Evolutionary conservation across 2,797 vertebrate genomes (phyloP), one percentile per base, ranked within the genome.

Genomic region (Crocidura indochinensis): DNA sequence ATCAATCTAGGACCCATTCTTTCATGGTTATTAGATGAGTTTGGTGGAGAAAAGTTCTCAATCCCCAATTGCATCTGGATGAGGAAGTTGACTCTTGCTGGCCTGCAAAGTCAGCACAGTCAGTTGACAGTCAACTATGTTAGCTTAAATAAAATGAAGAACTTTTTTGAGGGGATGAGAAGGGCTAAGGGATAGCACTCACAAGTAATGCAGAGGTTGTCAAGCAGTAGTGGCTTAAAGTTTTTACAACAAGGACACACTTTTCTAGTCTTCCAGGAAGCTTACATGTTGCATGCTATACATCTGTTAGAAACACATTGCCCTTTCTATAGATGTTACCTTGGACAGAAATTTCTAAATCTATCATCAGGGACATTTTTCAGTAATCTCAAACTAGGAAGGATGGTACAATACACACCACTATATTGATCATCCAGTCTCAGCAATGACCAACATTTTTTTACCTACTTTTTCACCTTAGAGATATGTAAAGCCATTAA

Each of bases 401-500:
- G 80, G 14, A 77, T 2, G 10, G 60, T 31, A 24, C 9, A 38
- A 14, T n/a, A 14, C 68, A 77, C 20, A 1, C 27, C 53, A 12
- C 29, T 20, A 6, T 17, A 29, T 26, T 17, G 20, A 60, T 29
- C 11, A 69, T 29, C 44, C 22, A 89, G 17, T 19, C 51, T 68
- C 26, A 71, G 44, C 10, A 79, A 73, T 72, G 27, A 72, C 38
- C 79, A 71, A 31, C 19, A 17, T 27, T 64, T 76, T 88, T 79
- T 71, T 60, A 76, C 26, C 2, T 53, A 38, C 4, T 4, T 47
- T 73, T 78, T 56, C 27, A 0, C n/a, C 10, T 22, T 8, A 10
- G 12, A 27, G 44, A 75, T 53, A 46, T 84, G 76, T 68, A 80
- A 91, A 91, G 31, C 56, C 88, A 91, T 84, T 72, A 53, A 2